Evolutionary conservation across 1,140 invertebrate genomes (phyloP), one percentile per base, ranked within the genome.

Genomic region (Cryptotermes secundus): DNA sequence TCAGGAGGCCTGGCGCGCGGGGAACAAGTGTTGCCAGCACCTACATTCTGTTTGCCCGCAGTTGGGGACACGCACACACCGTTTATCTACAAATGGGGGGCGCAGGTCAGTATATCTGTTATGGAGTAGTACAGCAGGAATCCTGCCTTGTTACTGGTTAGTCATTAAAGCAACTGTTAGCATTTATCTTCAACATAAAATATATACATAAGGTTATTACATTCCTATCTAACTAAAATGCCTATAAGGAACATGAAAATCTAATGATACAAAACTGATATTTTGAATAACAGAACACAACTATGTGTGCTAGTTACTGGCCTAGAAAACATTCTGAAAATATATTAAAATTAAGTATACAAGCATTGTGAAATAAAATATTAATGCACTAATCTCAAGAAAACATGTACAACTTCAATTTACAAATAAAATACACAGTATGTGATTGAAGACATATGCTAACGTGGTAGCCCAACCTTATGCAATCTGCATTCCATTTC

Each of bases 51-150:
- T 86, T 82, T 84, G 88, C 90, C 90, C 86, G 90, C 88, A 86
- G 92, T 92, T 85, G 93, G 92, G 87, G 93, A 94, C 87, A 93
- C 90, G 91, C 93, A 94, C 90, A 94, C 92, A 90, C 94, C 95
- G 92, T 96, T 95, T 91, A 95, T 95, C 95, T 96, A 94, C 88
- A 84, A 81, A 79, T 49, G 10, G 81, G 80, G 34, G 79, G 59
- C 38, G 83, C 34, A 72, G 59, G 59, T 72, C 59, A 72, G 59
- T 72, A 72, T 72, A 72, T 72, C n/a, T 72, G 59, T 72, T 72
- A 72, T 31, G 59, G 59, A 72, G 59, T n/a, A 72, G 59, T 72
- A 26, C 59, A 49, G 45, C 45, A 72, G 59, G 59, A 14, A 72
- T 72, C 59, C 59, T 72, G 59, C 59, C 31, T 72, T 26, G 26